phyloP scores from a whole-genome alignment of 2,113 vertebrate species.

The Sphyrna mokarran region DNA sequence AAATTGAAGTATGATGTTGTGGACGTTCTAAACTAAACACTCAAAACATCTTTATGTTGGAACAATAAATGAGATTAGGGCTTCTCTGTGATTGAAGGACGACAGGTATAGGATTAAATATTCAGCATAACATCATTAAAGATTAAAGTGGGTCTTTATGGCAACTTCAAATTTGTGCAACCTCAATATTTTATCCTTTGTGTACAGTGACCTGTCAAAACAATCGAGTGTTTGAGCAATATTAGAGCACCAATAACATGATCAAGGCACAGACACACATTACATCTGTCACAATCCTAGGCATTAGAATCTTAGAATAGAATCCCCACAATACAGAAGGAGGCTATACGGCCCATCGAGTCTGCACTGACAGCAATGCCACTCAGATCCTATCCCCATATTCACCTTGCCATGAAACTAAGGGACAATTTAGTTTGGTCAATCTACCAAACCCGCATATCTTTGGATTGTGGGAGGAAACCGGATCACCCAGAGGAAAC shows the following conservation, averaged over 20 bases:
- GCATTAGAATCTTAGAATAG: too few relatives aligned
- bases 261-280: background rate
- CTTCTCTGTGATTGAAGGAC: background rate
- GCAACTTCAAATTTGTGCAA: background rate
- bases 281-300: too few relatives aligned
- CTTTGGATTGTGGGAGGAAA: too few relatives aligned
- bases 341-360: too few relatives aligned
- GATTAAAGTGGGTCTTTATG: background rate
- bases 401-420: too few relatives aligned
- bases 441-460: too few relatives aligned
- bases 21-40: background rate
- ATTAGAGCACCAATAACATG: background rate
- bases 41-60: background rate
- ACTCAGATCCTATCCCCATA: too few relatives aligned
- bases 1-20: background rate
- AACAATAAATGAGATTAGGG: background rate
- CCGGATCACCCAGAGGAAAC: too few relatives aligned
- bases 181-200: background rate
- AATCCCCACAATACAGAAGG: too few relatives aligned
- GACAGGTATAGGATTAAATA: background rate
- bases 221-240: background rate
- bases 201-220: background rate
- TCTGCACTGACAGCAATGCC: too few relatives aligned
- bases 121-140: background rate
- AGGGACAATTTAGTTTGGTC: too few relatives aligned